phyloP scores from a whole-genome alignment of 2,113 vertebrate genomes.

The Buteo buteo region DNA sequence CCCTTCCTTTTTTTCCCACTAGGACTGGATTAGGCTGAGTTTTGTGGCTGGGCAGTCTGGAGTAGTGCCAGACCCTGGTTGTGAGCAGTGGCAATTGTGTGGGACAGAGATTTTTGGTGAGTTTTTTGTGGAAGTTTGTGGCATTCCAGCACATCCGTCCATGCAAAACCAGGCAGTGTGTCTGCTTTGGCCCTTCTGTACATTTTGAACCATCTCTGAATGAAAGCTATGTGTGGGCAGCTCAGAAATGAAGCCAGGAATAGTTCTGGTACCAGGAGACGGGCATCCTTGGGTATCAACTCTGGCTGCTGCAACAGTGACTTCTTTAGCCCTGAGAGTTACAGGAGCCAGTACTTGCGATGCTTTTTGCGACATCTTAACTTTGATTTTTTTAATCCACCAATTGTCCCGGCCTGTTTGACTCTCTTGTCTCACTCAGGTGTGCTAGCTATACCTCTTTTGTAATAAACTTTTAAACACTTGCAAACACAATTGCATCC shows the following conservation, averaged over 20 bases:
- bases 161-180: neutral
- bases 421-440: neutral
- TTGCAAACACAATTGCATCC: neutral
- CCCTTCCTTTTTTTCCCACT: neutral
- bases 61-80: neutral
- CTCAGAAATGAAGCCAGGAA: neutral
- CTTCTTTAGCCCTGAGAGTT: neutral
- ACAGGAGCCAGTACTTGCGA: neutral
- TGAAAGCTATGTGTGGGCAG: neutral
- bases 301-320: neutral
- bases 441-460: neutral
- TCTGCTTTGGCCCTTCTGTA: neutral
- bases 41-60: neutral
- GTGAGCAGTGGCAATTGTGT: neutral
- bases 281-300: fast-evolving
- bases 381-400: neutral
- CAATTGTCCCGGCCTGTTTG: neutral
- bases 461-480: neutral
- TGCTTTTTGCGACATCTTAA: neutral
- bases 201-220: neutral
- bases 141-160: fast-evolving
- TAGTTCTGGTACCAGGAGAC: neutral
- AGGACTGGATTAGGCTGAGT: neutral
- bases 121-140: neutral
- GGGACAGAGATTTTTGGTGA: neutral